These are phyloP conservation scores for Alentia gelatinosa DNA, from an alignment of 2,888 invertebrate species.

Conservation along the genomic window DNA sequence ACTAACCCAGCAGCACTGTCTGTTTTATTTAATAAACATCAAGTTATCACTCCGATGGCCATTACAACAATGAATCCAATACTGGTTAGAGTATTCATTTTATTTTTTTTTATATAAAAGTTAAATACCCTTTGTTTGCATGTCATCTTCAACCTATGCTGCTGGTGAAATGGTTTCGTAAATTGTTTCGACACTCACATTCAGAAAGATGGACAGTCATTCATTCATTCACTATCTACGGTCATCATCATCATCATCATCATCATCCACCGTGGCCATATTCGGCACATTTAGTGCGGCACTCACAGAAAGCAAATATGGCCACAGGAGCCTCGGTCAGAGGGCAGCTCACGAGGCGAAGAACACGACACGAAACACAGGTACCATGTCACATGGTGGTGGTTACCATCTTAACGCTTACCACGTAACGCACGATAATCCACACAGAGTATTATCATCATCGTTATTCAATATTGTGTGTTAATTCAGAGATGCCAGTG, in stretches of 20 bases:
- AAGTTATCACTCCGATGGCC: too few relatives aligned
- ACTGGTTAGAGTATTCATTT: too few relatives aligned
- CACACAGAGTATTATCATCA: not conserved
- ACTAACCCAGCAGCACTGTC: not conserved
- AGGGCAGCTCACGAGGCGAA: not conserved
- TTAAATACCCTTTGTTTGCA: not conserved
- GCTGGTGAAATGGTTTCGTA: not conserved
- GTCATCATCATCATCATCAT: not conserved
- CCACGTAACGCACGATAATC: not conserved
- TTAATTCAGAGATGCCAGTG: too few relatives aligned
- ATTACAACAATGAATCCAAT: too few relatives aligned
- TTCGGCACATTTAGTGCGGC: not conserved
- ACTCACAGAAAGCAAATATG: not conserved
- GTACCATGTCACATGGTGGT: not conserved
- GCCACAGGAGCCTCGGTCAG: not conserved
- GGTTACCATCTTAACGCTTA: not conserved
- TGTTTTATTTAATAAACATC: not conserved
- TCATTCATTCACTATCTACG: not conserved
- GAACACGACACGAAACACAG: not conserved
- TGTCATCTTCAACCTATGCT: not conserved
- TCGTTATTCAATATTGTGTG: too few relatives aligned
- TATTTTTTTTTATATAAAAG: not conserved
- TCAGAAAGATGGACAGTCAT: not conserved
- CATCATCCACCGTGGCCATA: not conserved
- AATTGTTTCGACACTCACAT: not conserved